phyloP scores from a whole-genome alignment of 2,888 invertebrate genomes.

The Lycophotia porphyrea region DNA sequence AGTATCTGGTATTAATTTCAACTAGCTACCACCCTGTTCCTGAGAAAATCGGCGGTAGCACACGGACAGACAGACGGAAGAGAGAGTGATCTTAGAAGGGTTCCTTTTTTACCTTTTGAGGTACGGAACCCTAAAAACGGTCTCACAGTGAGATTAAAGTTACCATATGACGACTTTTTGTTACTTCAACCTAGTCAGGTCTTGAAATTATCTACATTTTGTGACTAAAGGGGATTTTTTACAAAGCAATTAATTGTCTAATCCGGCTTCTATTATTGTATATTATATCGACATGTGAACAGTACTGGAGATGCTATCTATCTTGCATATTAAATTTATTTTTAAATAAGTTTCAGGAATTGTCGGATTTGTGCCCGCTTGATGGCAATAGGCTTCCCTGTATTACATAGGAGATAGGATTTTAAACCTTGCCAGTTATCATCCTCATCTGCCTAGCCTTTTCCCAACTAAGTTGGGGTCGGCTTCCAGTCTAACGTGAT shows the following conservation, averaged over 20 bases:
- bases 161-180: neutral
- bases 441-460: no score
- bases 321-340: constrained; percentile 7
- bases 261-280: constrained; percentile 5
- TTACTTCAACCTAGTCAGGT: neutral
- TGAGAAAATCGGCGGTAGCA: no score
- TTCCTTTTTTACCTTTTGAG: no score
- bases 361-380: neutral
- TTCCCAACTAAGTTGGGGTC: no score
- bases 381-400: neutral
- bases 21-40: no score
- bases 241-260: neutral
- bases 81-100: no score
- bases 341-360: neutral
- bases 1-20: no score
- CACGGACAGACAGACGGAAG: no score
- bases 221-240: neutral
- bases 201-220: neutral
- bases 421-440: neutral
- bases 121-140: no score
- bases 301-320: constrained; percentile 1
- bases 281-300: neutral
- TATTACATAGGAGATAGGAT: neutral
- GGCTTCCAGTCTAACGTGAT: no score
- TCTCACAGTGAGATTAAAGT: neutral